Evolutionary conservation across 2,888 invertebrate species (phyloP).

Genomic region (Orchesellides sinensis): DNA sequence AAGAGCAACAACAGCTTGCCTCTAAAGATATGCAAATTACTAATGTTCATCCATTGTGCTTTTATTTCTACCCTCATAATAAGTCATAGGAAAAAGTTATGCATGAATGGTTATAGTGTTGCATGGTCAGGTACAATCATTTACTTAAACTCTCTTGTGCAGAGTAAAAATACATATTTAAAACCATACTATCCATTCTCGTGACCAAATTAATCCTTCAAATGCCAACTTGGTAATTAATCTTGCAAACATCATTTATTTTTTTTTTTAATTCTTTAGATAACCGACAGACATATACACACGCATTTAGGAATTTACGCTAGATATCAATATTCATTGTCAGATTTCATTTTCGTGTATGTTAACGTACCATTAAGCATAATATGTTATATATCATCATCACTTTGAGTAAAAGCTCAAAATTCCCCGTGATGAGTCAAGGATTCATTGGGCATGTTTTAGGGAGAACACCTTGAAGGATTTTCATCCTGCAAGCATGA

Average conservation of each 20-base stretch:
- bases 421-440: not conserved
- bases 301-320: not conserved
- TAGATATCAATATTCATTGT: slow-evolving; percentile 33
- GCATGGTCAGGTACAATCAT: not conserved
- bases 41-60: not conserved
- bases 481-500: not conserved
- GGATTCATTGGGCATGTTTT: not conserved
- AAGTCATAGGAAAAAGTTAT: slow-evolving; percentile 10
- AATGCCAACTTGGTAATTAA: slow-evolving; percentile 60
- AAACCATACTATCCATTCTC: slow-evolving; percentile 25
- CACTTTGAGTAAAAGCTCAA: not conserved
- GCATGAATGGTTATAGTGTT: slow-evolving; percentile 6
- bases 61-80: not conserved
- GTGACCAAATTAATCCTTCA: slow-evolving; percentile 63
- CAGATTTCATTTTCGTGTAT: slow-evolving; percentile 13
- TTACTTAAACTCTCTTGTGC: slow-evolving; percentile 29
- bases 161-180: slow-evolving; percentile 11
- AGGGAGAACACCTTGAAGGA: not conserved
- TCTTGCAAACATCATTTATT: slow-evolving; percentile 62
- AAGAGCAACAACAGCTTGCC: slow-evolving; percentile 4
- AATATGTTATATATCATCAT: too few relatives aligned
- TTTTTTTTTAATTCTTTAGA: slow-evolving; percentile 19
- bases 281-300: not conserved
- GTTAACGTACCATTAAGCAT: too few relatives aligned
- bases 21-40: slow-evolving; percentile 24